Percentiles rank a stretch among this genome's conserved stretches.
Conservation (phyloP, 2,113 vertebrate species). For the Perca fluviatilis region DNA sequence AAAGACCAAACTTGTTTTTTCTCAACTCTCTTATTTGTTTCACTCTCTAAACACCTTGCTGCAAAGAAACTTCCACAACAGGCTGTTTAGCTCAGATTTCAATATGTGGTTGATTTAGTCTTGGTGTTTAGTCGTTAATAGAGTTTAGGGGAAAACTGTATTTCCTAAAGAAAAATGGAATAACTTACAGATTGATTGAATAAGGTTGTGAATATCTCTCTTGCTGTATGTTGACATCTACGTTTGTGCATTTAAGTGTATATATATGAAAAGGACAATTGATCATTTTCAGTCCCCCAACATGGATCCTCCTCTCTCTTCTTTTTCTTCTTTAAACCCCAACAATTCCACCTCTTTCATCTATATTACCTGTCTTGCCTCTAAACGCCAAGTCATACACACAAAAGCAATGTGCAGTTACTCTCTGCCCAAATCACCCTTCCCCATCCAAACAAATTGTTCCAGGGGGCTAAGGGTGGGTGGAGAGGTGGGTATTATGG, state of each 20-base stretch:
- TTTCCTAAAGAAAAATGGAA: background rate
- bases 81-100: background rate
- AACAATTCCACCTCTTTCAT: background rate
- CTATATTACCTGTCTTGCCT: background rate
- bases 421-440: background rate
- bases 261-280: background rate
- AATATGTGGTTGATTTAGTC: background rate
- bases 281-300: background rate
- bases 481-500: constrained; percentile 22
- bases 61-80: too few relatives aligned
- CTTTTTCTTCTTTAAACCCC: background rate
- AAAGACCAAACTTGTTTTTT: too few relatives aligned
- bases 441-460: constrained; percentile 25
- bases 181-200: background rate
- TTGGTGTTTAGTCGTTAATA: background rate
- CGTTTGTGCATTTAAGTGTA: too few relatives aligned
- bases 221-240: background rate
- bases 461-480: background rate
- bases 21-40: too few relatives aligned
- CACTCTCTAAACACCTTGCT: too few relatives aligned
- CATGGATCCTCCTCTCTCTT: background rate
- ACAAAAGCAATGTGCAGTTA: background rate
- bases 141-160: background rate
- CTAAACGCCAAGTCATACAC: background rate
- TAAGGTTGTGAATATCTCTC: background rate